phyloP scores from a whole-genome alignment of 2,888 invertebrate species.

The Temnothorax unifasciatus region DNA sequence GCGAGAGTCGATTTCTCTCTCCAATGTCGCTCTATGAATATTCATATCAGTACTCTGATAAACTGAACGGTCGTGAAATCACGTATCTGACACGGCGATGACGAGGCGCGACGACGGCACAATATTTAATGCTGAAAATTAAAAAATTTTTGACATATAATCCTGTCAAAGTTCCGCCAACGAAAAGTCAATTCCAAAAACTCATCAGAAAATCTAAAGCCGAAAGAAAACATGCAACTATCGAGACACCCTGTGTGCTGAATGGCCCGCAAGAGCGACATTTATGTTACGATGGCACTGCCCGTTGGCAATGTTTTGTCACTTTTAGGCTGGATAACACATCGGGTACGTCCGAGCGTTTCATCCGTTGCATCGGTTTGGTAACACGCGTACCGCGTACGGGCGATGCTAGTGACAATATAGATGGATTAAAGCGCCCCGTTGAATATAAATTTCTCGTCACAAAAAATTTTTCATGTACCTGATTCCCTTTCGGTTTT shows the following conservation, averaged over 20 bases:
- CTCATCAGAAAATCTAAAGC: slow-evolving; percentile 7
- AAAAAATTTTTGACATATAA: not conserved
- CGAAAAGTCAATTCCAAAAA: slow-evolving; percentile 1
- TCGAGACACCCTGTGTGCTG: not conserved
- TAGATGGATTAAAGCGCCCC: slow-evolving; percentile 50
- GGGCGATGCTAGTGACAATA: slow-evolving; percentile 37
- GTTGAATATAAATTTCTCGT: slow-evolving; percentile 49
- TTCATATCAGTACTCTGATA: slow-evolving; percentile 10
- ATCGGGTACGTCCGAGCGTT: slow-evolving; percentile 29
- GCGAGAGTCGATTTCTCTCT: not conserved
- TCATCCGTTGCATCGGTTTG: slow-evolving; percentile 45
- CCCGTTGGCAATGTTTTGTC: slow-evolving; percentile 41
- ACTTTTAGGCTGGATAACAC: slow-evolving; percentile 50
- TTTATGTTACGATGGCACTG: slow-evolving; percentile 36
- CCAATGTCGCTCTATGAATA: slow-evolving; percentile 34
- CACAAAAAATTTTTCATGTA: slow-evolving; percentile 25
- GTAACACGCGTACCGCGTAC: slow-evolving; percentile 33
- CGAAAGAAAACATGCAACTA: slow-evolving; percentile 5
- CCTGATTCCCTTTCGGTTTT: slow-evolving; percentile 22
- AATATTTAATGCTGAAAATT: not conserved
- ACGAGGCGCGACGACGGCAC: not conserved
- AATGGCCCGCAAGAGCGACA: slow-evolving; percentile 21
- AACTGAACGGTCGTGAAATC: slow-evolving; percentile 22
- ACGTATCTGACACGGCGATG: not conserved
- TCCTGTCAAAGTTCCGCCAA: not conserved